These are phyloP conservation scores for Chymomyza procnemis DNA, from an alignment of 2,888 invertebrate genomes.

Conservation along the genomic window DNA sequence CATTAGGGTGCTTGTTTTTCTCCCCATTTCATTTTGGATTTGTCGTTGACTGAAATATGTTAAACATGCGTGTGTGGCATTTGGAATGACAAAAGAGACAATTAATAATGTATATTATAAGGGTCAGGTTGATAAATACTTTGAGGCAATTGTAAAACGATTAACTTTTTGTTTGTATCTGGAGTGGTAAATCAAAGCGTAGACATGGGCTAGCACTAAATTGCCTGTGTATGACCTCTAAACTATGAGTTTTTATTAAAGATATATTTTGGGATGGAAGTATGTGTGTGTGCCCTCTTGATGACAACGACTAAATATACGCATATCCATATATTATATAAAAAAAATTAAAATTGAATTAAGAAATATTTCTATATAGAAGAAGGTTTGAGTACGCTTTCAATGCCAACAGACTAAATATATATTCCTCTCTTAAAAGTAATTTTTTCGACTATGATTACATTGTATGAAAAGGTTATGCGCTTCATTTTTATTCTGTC, in stretches of 20 bases:
- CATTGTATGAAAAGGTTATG: too few species aligned
- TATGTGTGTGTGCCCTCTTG: too few species aligned
- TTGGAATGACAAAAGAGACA: not conserved
- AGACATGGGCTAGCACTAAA: not conserved
- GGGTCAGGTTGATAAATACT: not conserved
- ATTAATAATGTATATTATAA: not conserved
- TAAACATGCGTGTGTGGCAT: not conserved
- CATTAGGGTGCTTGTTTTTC: slow-evolving; percentile 1
- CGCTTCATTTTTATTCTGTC: too few species aligned
- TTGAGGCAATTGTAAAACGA: not conserved
- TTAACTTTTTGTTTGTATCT: not conserved
- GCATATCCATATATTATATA: too few species aligned
- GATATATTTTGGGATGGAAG: not conserved
- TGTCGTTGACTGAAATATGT: not conserved
- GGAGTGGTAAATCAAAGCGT: not conserved
- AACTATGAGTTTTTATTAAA: not conserved
- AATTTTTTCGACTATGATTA: too few species aligned
- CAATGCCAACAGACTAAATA: too few species aligned
- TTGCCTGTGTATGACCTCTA: not conserved
- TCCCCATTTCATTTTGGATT: not conserved
- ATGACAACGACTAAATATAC: too few species aligned
- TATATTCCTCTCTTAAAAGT: too few species aligned
- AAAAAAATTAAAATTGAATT: too few species aligned
- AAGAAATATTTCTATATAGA: too few species aligned
- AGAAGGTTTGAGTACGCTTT: too few species aligned